phyloP scores from a whole-genome alignment of 2,113 vertebrate species.

The human (Homo sapiens) region GRCh38 chr16:49876501-49877000 shows the following conservation, averaged over 20 bases:
- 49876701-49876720: neutral
- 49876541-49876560: neutral
- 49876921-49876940: neutral
- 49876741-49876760: neutral
- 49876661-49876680: neutral
- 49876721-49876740: neutral
- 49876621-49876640: neutral
- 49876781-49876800: neutral
- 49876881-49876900: neutral
- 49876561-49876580: neutral
- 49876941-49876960: fast-evolving
- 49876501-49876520: neutral
- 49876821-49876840: neutral
- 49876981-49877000: neutral
- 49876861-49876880: neutral
- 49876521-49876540: neutral
- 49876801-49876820: fast-evolving
- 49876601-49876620: neutral
- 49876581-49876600: neutral
- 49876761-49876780: neutral
- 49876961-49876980: neutral
- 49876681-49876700: neutral
- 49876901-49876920: neutral
- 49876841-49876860: neutral
- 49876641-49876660: neutral